Evolutionary conservation across 2,797 vertebrate genomes (phyloP).

Genomic region (Microctenopoma lineatum): DNA sequence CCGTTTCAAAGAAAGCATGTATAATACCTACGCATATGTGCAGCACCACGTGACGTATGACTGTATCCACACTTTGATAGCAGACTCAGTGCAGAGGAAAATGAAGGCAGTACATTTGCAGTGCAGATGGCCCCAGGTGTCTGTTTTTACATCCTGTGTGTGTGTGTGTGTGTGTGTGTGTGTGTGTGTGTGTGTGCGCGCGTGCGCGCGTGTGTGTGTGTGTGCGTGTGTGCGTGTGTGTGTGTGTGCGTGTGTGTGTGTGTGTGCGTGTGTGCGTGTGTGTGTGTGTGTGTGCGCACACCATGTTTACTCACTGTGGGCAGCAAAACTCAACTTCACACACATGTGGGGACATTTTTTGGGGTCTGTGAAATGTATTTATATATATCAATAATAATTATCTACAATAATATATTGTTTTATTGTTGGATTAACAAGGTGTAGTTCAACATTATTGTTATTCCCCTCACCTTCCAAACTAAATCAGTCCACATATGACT

Average conservation of each 20-base stretch:
- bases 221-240: neutral
- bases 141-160: neutral
- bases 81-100: conserved; percentile 6
- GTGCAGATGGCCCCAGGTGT: conserved; percentile 12
- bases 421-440: no score
- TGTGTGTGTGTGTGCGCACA: neutral
- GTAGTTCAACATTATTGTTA: no score
- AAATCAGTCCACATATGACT: no score
- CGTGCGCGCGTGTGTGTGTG: neutral
- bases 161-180: neutral
- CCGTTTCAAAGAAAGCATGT: conserved; percentile 25
- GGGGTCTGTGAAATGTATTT: no score
- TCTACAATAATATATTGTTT: no score
- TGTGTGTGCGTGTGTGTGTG: no score
- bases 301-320: no score
- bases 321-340: no score
- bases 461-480: no score
- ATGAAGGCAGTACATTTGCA: conserved; percentile 15
- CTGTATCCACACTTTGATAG: conserved; percentile 9
- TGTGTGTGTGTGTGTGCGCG: neutral
- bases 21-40: conserved; percentile 13
- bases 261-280: no score
- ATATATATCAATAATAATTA: no score
- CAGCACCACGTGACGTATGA: conserved; percentile 18
- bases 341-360: no score